Evolutionary conservation across 2,888 invertebrate genomes (phyloP).

Genomic region (Mesochorus sp.): DNA sequence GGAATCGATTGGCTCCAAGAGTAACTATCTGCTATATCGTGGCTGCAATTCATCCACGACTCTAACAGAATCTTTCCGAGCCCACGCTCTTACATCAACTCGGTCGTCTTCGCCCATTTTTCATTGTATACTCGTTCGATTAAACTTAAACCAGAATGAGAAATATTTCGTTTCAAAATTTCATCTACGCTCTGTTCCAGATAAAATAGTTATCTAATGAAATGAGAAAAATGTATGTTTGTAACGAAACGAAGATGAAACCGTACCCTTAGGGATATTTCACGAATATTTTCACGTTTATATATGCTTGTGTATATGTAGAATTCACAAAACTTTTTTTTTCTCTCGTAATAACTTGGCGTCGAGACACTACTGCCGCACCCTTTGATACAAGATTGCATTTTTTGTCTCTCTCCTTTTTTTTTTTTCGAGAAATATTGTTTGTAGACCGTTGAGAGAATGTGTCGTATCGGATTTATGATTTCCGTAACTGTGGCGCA

Average conservation of each 20-base stretch:
- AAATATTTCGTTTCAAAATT: background rate
- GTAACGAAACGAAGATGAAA: too few species aligned
- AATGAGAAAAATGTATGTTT: background rate
- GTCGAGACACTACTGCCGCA: too few species aligned
- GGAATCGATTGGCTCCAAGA: conserved; percentile 61
- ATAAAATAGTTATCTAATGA: background rate
- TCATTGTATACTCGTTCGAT: background rate
- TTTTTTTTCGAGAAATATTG: too few species aligned
- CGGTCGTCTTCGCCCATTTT: background rate
- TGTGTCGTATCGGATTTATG: conserved; percentile 39
- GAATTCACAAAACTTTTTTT: too few species aligned
- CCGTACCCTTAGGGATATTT: too few species aligned
- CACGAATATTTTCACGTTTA: too few species aligned
- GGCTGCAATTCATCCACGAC: conserved; percentile 52
- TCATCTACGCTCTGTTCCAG: too few species aligned
- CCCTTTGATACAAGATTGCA: too few species aligned
- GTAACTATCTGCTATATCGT: conserved; percentile 44
- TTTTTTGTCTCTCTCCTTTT: too few species aligned
- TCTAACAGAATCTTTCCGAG: conserved; percentile 45
- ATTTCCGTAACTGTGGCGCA: conserved; percentile 45
- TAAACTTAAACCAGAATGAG: background rate
- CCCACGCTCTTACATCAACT: background rate
- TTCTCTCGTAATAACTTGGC: too few species aligned
- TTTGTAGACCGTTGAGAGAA: background rate
- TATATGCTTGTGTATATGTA: too few species aligned